Conservation (phyloP, 2,888 invertebrate genomes). For the Parapristionchus giblindavisi region DNA sequence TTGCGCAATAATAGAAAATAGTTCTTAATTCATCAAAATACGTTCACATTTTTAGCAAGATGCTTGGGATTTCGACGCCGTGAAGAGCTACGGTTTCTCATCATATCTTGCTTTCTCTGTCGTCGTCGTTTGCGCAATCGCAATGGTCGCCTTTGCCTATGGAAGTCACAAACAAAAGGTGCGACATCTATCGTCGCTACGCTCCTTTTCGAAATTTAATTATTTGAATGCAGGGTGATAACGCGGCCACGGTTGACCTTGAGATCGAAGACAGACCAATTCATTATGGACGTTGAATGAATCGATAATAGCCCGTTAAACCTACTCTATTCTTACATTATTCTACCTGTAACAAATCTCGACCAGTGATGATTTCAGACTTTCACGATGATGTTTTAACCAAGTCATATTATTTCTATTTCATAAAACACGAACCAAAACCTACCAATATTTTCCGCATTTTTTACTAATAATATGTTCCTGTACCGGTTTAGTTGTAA, state of each 20-base stretch:
- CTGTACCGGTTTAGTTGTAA: too few relatives aligned
- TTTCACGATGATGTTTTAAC: too few relatives aligned
- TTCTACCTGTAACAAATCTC: too few relatives aligned
- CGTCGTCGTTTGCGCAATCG: constrained; percentile 53
- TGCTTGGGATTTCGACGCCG: constrained; percentile 60
- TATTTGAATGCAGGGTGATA: constrained; percentile 53
- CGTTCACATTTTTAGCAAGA: constrained; percentile 41
- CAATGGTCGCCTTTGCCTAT: constrained; percentile 54
- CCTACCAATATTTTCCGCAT: too few relatives aligned
- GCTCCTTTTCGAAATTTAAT: too few relatives aligned
- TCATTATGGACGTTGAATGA: constrained; percentile 59
- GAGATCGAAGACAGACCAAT: constrained; percentile 66
- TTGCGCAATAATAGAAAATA: background rate
- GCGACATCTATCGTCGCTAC: too few relatives aligned
- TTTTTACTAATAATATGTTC: too few relatives aligned
- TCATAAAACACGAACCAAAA: too few relatives aligned
- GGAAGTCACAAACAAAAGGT: constrained; percentile 65
- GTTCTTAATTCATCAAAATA: background rate
- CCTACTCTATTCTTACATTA: too few relatives aligned
- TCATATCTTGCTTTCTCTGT: constrained; percentile 46
- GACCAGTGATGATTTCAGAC: too few relatives aligned
- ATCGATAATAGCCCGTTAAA: too few relatives aligned
- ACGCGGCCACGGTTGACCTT: constrained; percentile 67
- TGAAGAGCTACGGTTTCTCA: constrained; percentile 50
- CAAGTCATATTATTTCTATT: too few relatives aligned